Evolutionary conservation across 2,888 invertebrate species (phyloP).

Genomic region (Lasioglossum vierecki): DNA sequence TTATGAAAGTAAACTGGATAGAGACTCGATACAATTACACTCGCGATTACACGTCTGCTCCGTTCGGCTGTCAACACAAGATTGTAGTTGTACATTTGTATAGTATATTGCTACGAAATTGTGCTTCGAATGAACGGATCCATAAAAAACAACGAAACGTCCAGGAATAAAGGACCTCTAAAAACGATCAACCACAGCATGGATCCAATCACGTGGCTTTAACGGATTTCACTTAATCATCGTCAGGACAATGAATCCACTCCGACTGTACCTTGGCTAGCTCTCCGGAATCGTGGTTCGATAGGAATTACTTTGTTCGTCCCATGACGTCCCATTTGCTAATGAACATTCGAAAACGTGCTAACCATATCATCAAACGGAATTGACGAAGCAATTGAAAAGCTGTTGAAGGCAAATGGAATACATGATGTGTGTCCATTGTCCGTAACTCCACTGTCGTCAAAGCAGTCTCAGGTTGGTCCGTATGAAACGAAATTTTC

Average conservation of each 20-base stretch:
- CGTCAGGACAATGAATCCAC: conserved; percentile 12
- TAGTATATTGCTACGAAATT: background rate
- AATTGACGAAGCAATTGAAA: background rate
- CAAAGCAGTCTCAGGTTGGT: background rate
- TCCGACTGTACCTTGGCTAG: background rate
- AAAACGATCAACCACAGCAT: conserved; percentile 5
- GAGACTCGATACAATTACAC: too few species aligned
- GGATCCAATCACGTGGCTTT: background rate
- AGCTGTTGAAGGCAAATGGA: background rate
- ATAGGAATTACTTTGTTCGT: conserved; percentile 18
- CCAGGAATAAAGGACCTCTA: background rate
- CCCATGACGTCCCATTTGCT: background rate
- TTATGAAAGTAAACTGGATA: too few species aligned
- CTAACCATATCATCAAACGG: background rate
- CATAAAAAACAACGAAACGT: background rate
- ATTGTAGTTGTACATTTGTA: background rate
- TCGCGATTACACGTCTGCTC: too few species aligned
- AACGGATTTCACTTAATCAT: conserved; percentile 31
- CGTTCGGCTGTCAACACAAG: too few species aligned
- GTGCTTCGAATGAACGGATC: background rate
- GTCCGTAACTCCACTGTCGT: background rate
- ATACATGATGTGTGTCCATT: background rate
- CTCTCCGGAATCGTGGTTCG: background rate
- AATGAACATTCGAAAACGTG: background rate
- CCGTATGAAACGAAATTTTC: too few species aligned